phyloP scores from a whole-genome alignment of 2,888 invertebrate genomes.

The Hermaeophaga mercurialis region DNA sequence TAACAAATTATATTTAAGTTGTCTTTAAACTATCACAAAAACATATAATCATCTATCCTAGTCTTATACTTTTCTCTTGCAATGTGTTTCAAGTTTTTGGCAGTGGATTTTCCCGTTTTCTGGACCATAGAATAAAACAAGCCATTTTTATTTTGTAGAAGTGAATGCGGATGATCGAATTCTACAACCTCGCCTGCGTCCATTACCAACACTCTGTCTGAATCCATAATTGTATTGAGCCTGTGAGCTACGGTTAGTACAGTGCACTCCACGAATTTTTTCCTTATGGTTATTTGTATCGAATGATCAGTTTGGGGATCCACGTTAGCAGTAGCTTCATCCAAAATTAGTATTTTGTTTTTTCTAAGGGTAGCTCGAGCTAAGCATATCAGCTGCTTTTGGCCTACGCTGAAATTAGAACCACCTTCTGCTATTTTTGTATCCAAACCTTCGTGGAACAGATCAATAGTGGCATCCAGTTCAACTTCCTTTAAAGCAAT shows the following conservation, averaged over 20 bases:
- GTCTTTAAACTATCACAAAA: no score
- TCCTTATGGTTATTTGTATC: conserved; percentile 76
- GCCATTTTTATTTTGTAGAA: conserved; percentile 58
- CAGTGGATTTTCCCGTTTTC: conserved; percentile 64
- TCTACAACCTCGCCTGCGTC: conserved; percentile 78
- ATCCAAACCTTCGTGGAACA: conserved; percentile 66
- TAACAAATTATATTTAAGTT: no score
- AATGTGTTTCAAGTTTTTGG: conserved; percentile 39
- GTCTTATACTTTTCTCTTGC: conserved; percentile 33
- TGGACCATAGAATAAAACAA: conserved; percentile 62
- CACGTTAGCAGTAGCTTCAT: conserved; percentile 84
- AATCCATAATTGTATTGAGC: conserved; percentile 84
- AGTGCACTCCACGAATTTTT: conserved; percentile 75
- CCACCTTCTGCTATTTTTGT: conserved; percentile 76
- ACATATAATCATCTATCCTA: not conserved
- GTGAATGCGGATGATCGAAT: conserved; percentile 71
- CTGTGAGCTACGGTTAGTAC: conserved; percentile 85
- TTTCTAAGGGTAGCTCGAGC: conserved; percentile 65
- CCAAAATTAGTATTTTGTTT: conserved; percentile 49
- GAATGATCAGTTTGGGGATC: conserved; percentile 77
- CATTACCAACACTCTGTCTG: conserved; percentile 79
- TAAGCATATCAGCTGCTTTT: conserved; percentile 71
- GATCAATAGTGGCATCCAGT: conserved; percentile 70
- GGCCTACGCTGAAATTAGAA: conserved; percentile 55
- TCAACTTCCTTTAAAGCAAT: conserved; percentile 82